Base-by-base conservation (phyloP, 2,888 invertebrate species). In the Sarcophaga caerulescens region DNA sequence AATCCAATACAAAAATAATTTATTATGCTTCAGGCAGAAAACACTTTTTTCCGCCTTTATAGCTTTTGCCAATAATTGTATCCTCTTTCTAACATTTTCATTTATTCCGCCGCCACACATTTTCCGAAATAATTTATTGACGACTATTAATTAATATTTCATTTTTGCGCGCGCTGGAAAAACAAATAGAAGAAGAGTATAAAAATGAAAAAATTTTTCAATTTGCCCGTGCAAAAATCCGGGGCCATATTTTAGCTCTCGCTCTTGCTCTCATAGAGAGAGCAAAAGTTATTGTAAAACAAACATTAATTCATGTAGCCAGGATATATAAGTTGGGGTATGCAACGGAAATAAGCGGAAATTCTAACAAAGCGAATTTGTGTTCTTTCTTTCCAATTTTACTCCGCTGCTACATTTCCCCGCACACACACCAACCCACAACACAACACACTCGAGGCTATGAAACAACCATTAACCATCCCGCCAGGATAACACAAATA, bases 321-420 rank as follows among this genome's bases (percentile, higher is more conserved):
- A 8, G 35, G 35, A 35, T 35, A 35, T 35, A 35, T 35, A 35
- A 8, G 21, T 45, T 47, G 10, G 63, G 23, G 11, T 17, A 65
- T 14, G 57, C 45, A 81, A 57, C 47, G 75, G 81, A 81, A 81
- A 76, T 81, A 45, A 70, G 70, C 69, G 81, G 76, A 81, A 81
- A 81, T 70, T 63, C 70, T 65, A 76, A 70, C 69, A 81, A 70
- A 62, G 57, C 52, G 35, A 44, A 69, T 75, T 63, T 69, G 2
- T 62, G 81, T 69, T 75, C n/a, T 35, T 35, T 35, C 35, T 35
- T 35, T 35, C 35, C 19, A 68, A n/a, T 73, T 66, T 21, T 8
- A 63, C 35, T 19, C 3, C 35, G 35, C 35, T 35, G 35, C 35
- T 35, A 35, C 35, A 35, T 35, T 35, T 35, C 35, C 35, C 35